phyloP scores from a whole-genome alignment of 2,113 vertebrate species.

The Fregetta grallaria region DNA sequence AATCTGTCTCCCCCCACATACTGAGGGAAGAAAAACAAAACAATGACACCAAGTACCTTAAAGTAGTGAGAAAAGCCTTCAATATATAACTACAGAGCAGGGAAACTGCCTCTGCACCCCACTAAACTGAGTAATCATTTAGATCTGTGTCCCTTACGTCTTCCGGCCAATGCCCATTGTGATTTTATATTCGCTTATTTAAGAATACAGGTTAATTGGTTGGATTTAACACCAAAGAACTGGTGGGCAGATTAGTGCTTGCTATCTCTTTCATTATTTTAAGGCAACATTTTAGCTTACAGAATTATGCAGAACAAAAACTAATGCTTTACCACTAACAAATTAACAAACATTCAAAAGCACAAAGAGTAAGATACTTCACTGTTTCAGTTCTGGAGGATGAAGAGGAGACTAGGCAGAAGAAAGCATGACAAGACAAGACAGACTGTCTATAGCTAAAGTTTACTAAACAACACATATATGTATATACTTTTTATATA shows the following conservation, averaged over 20 bases:
- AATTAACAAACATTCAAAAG: neutral
- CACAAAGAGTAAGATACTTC: neutral
- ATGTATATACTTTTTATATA: neutral
- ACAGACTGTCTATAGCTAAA: neutral
- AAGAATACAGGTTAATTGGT: neutral
- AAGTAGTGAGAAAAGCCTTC: neutral
- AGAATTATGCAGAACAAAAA: neutral
- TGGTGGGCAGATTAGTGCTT: neutral
- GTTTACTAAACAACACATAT: neutral
- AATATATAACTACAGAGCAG: neutral
- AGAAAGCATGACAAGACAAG: neutral
- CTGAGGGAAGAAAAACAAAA: neutral
- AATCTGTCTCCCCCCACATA: neutral
- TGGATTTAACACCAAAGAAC: neutral
- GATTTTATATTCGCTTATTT: neutral
- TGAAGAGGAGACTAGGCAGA: neutral
- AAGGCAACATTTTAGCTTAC: neutral
- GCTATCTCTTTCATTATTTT: neutral
- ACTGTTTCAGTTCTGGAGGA: neutral
- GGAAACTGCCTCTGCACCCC: neutral
- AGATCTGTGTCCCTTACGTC: neutral
- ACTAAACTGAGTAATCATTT: neutral
- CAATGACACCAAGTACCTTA: neutral
- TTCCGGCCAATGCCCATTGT: neutral
- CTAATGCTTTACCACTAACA: neutral